phyloP scores from a whole-genome alignment of 1,140 invertebrate species.

The Listronotus bonariensis region DNA sequence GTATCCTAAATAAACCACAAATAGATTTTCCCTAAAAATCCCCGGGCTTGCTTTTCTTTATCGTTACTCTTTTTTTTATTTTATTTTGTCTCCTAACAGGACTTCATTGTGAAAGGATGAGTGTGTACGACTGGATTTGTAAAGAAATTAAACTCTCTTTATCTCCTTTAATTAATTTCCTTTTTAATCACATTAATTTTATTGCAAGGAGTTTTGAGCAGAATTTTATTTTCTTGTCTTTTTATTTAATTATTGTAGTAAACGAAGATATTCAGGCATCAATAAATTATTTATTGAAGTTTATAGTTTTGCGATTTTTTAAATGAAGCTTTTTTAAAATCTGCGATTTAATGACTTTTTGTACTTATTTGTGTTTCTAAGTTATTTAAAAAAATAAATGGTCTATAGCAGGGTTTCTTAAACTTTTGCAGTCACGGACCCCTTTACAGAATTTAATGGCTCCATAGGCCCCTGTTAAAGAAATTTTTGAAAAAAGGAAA shows the following conservation, averaged over 20 bases:
- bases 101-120: slow-evolving; percentile 36
- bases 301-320: too few species aligned
- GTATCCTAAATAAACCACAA: slow-evolving; percentile 27
- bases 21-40: slow-evolving; percentile 33
- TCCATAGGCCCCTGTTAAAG: too few species aligned
- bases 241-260: slow-evolving; percentile 25
- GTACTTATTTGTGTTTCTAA: too few species aligned
- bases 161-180: slow-evolving; percentile 37
- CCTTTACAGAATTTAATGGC: too few species aligned
- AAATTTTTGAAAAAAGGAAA: too few species aligned
- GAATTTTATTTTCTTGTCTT: slow-evolving; percentile 27
- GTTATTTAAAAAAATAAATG: too few species aligned
- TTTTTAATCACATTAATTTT: slow-evolving; percentile 39
- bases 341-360: too few species aligned
- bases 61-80: slow-evolving; percentile 35
- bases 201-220: slow-evolving; percentile 25
- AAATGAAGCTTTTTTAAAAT: too few species aligned
- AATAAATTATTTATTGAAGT: too few species aligned
- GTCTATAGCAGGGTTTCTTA: too few species aligned
- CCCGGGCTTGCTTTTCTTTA: slow-evolving; percentile 34
- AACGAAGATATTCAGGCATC: not conserved
- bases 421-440: too few species aligned
- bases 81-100: slow-evolving; percentile 35
- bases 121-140: slow-evolving; percentile 37
- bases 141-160: slow-evolving; percentile 37